Conservation (phyloP, 2,113 vertebrate species). For the Uropsilus gracilis region DNA sequence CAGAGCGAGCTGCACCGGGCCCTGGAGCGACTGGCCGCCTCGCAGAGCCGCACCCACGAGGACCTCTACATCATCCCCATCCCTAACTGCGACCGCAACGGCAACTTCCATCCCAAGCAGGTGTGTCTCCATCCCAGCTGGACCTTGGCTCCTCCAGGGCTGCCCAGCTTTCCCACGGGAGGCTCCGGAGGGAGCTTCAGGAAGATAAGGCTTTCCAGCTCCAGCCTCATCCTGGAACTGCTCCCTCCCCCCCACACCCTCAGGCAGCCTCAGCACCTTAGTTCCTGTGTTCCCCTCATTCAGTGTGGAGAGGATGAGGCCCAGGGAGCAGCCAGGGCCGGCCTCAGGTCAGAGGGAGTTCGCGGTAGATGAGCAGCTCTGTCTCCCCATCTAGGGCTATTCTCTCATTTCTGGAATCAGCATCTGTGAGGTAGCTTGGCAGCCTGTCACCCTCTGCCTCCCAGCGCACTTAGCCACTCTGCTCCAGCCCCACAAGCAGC, state of each 20-base stretch:
- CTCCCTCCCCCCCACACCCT: not conserved
- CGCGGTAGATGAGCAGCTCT: not conserved
- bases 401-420: not conserved
- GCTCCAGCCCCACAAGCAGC: not conserved
- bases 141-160: not conserved
- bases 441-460: not conserved
- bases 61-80: conserved; percentile 95
- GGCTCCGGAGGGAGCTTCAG: not conserved
- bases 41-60: conserved; percentile 92
- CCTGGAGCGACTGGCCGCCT: conserved; percentile 90
- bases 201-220: not conserved
- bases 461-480: not conserved
- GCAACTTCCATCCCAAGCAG: conserved; percentile 96
- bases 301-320: not conserved
- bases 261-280: not conserved
- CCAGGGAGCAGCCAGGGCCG: not conserved
- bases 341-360: not conserved
- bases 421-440: not conserved
- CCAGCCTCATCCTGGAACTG: not conserved
- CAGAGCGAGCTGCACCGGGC: conserved; percentile 94
- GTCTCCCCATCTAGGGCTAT: not conserved
- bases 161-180: not conserved
- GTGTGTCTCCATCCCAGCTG: conserved; percentile 68
- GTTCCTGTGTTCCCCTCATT: not conserved
- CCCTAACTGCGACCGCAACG: conserved; percentile 96